A percentile compares a stretch with the other conserved stretches of the same genome.
Evolutionary conservation across 2,113 vertebrate genomes (phyloP).

Genomic region (Pipa parva): DNA sequence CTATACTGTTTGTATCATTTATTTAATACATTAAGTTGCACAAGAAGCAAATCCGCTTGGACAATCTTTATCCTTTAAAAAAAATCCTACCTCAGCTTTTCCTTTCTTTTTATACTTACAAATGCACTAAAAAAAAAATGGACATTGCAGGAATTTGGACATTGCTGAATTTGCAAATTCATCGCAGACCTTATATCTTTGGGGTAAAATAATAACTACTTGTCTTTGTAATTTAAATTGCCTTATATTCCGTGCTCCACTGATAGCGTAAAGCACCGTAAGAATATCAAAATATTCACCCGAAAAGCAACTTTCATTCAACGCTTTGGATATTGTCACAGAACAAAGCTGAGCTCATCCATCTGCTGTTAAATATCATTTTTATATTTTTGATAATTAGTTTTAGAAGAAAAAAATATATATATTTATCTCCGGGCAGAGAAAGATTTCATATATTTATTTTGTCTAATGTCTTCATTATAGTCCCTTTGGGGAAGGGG

Average conservation of each 20-base stretch:
- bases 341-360: neutral
- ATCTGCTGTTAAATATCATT: neutral
- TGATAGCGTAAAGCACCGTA: slow-evolving; percentile 24
- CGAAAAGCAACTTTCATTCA: slow-evolving; percentile 15
- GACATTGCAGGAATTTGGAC: slow-evolving; percentile 37
- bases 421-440: too few species aligned
- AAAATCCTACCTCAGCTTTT: slow-evolving; percentile 33
- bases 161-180: slow-evolving; percentile 39
- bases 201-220: slow-evolving; percentile 43
- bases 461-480: too few species aligned
- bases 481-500: too few species aligned
- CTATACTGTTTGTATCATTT: slow-evolving; percentile 29
- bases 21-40: slow-evolving; percentile 28
- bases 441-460: too few species aligned
- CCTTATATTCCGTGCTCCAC: slow-evolving; percentile 25
- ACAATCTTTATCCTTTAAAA: slow-evolving; percentile 31
- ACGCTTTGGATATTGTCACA: neutral
- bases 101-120: slow-evolving; percentile 22
- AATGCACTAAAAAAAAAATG: slow-evolving; percentile 38
- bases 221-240: slow-evolving; percentile 40
- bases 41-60: slow-evolving; percentile 15
- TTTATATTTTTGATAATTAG: neutral
- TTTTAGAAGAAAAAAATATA: neutral
- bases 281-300: slow-evolving; percentile 30
- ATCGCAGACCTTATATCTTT: slow-evolving; percentile 36